These are phyloP conservation scores for Myotis daubentonii DNA, from an alignment of 2,797 vertebrate genomes.

Conservation along the genomic window DNA sequence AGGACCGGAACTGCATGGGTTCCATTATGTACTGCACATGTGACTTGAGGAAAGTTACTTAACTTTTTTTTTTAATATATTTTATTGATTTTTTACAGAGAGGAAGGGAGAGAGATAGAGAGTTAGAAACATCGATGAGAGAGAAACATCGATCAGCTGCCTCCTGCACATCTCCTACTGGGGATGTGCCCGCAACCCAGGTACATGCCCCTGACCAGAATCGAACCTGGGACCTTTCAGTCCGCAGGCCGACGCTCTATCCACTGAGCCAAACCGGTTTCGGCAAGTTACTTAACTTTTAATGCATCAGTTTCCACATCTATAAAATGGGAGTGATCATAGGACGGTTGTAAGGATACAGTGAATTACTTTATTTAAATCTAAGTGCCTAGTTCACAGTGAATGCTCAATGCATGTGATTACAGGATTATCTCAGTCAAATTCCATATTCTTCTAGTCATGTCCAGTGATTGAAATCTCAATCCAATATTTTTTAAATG, in stretches of 20 bases:
- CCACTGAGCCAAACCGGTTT: no score
- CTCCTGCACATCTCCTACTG: no score
- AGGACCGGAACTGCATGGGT: not conserved
- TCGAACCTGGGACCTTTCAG: no score
- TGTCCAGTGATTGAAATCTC: not conserved
- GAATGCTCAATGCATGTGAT: not conserved
- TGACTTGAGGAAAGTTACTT: not conserved
- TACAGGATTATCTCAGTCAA: not conserved
- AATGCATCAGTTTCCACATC: not conserved
- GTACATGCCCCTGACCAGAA: no score
- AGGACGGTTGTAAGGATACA: not conserved
- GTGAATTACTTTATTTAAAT: not conserved
- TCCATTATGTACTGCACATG: not conserved
- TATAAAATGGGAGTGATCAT: not conserved
- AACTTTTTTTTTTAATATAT: no score
- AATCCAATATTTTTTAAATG: not conserved
- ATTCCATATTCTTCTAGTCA: not conserved
- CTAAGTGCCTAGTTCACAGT: not conserved
- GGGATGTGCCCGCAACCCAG: no score
- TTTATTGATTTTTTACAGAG: no score
- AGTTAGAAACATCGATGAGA: no score
- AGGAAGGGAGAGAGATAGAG: no score
- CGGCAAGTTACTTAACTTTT: not conserved
- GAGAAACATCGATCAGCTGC: no score
- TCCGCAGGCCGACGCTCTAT: no score